Evolutionary conservation across 2,888 invertebrate genomes (phyloP), one percentile per base, ranked within the genome.

Genomic region (Griposia aprilina): DNA sequence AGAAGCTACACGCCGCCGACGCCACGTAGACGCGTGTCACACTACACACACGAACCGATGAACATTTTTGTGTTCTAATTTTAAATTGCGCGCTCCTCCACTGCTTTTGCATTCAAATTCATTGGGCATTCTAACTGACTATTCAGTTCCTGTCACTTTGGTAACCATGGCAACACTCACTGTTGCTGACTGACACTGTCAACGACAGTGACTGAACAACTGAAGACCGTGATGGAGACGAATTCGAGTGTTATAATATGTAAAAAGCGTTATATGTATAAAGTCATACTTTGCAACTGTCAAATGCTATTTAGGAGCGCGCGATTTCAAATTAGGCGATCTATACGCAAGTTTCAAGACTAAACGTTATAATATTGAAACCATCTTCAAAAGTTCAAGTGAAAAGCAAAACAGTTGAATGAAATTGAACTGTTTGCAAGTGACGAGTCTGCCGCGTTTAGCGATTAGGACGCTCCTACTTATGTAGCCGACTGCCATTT

Each of bases 1-100:
- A 97, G 89, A 90, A 93, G 76, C 89, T 93, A 30, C 93, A 92
- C 89, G 91, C 93, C 36, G 90, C 89, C 67, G 92, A 91, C 86
- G 91, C 83, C 72, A 91, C 92, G 8, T 92, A 91, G 88, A 48
- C 59, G 45, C n/a, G 2, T 0, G 52, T 1, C n/a, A 0, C n/a
- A 0, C 13, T 48, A 5, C 36, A 20, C 60, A 4, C 52, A 45
- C 45, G 17, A 20, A 48, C 62, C 11, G 36, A 36, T 23, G 11
- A 36, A 62, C 30, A 23, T 5, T 20, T 36, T 5, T 62, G 62
- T 62, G 20, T 11, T 52, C 63, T 41, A 0, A 30, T 63, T 77
- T 45, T 3, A 63, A 76, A 15, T 45, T 11, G 7, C 13, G 36
- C 26, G 36, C 15, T 4, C 41, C n/a, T 52, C 6, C 23, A n/a